A percentile compares a stretch with the other conserved stretches of the same genome.
Evolutionary conservation across 2,113 vertebrate genomes (phyloP).

Genomic region (Sinocyclocheilus anophthalmus): DNA sequence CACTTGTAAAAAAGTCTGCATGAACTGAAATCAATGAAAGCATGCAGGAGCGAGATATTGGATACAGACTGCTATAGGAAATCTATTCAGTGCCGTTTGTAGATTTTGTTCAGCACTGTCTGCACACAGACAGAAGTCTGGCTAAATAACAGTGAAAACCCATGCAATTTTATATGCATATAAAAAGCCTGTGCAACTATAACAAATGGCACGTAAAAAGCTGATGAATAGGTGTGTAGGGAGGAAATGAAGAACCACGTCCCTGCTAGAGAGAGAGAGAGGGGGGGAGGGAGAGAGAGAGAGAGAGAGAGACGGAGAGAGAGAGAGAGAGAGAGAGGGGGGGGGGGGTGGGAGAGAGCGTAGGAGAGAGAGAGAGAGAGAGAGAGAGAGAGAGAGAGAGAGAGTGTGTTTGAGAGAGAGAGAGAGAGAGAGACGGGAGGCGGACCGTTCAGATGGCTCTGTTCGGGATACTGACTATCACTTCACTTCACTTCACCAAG

Average conservation of each 20-base stretch:
- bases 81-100: constrained; percentile 22
- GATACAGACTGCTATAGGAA: background rate
- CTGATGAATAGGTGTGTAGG: constrained; percentile 12
- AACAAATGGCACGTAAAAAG: background rate
- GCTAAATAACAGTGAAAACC: too few species aligned
- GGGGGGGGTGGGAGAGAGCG: background rate
- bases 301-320: too few species aligned
- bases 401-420: background rate
- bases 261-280: too few species aligned
- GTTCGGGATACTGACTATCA: constrained; percentile 44
- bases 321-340: too few species aligned
- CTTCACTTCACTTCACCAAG: constrained; percentile 38
- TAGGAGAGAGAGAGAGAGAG: too few species aligned
- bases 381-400: too few species aligned
- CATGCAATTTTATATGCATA: background rate
- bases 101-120: constrained; percentile 1
- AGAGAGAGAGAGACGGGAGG: constrained; percentile 64
- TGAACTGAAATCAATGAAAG: constrained; percentile 27
- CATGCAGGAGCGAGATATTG: background rate
- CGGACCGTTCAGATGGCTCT: constrained; percentile 45
- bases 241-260: background rate
- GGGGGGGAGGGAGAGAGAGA: background rate
- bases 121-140: background rate
- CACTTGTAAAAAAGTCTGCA: constrained; percentile 34
- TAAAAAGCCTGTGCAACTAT: background rate